Evolutionary conservation across 2,888 invertebrate genomes (phyloP).

Genomic region (Salpingus planirostris): DNA sequence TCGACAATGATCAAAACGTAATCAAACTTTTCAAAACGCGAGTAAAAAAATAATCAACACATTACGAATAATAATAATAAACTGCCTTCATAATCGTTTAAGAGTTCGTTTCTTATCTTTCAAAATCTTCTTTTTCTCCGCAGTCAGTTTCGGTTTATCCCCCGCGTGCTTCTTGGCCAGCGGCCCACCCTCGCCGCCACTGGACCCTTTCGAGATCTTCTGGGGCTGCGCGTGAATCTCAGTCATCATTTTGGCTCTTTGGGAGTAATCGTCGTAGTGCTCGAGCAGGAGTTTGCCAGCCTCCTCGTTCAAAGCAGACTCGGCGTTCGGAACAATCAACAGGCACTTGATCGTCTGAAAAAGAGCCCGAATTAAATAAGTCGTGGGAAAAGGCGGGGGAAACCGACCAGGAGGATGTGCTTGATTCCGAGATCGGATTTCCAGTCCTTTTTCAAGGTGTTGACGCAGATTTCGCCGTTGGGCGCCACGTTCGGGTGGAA

Average conservation of each 20-base stretch:
- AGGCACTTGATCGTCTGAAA: slow-evolving; percentile 84
- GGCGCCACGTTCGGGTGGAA: slow-evolving; percentile 95
- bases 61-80: too few relatives aligned
- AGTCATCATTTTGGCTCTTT: slow-evolving; percentile 82
- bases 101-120: slow-evolving; percentile 81
- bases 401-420: slow-evolving; percentile 76
- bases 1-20: too few relatives aligned
- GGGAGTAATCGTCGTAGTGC: slow-evolving; percentile 87
- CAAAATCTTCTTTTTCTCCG: slow-evolving; percentile 63
- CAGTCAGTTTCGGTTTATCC: slow-evolving; percentile 58
- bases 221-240: slow-evolving; percentile 75
- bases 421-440: slow-evolving; percentile 90
- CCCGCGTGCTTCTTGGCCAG: slow-evolving; percentile 79
- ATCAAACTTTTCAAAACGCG: too few relatives aligned
- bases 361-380: slow-evolving; percentile 18
- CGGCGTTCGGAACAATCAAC: slow-evolving; percentile 93
- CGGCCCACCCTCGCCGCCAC: slow-evolving; percentile 57
- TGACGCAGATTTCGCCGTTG: slow-evolving; percentile 94
- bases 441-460: slow-evolving; percentile 95
- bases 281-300: slow-evolving; percentile 89
- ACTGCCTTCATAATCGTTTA: slow-evolving; percentile 80
- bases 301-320: slow-evolving; percentile 95
- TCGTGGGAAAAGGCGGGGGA: slow-evolving; percentile 2
- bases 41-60: too few relatives aligned
- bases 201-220: slow-evolving; percentile 44